A percentile compares a stretch with the other conserved stretches of the same genome.
Evolutionary conservation across 2,888 invertebrate species (phyloP).

Genomic region (Bombylius discolor): DNA sequence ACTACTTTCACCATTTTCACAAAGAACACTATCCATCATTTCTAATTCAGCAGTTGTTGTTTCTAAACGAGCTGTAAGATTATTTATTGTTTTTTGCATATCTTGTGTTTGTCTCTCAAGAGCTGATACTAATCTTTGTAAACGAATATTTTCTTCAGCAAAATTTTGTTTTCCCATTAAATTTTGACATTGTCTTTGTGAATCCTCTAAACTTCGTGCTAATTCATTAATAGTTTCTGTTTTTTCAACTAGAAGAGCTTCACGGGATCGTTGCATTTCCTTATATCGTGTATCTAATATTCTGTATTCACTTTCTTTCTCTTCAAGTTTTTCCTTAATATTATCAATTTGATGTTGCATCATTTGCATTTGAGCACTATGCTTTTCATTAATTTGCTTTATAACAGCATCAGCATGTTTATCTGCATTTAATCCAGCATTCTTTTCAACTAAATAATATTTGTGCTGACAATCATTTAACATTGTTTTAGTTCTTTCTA

Average conservation of each 20-base stretch:
- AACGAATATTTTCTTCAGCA: slow-evolving; percentile 25
- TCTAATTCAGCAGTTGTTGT: slow-evolving; percentile 30
- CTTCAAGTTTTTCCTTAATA: slow-evolving; percentile 33
- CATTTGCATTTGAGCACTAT: slow-evolving; percentile 37
- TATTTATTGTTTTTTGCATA: slow-evolving; percentile 28
- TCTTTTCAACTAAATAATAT: slow-evolving; percentile 32
- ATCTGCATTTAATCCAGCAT: slow-evolving; percentile 26
- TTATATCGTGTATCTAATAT: slow-evolving; percentile 41
- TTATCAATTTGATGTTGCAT: slow-evolving; percentile 39
- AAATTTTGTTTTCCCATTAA: slow-evolving; percentile 25
- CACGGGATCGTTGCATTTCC: slow-evolving; percentile 46
- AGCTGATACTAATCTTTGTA: slow-evolving; percentile 24
- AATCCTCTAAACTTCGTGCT: slow-evolving; percentile 45
- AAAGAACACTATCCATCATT: slow-evolving; percentile 29
- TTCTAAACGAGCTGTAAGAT: slow-evolving; percentile 25
- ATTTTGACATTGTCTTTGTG: slow-evolving; percentile 41
- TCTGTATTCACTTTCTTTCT: slow-evolving; percentile 41
- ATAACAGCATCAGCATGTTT: slow-evolving; percentile 29
- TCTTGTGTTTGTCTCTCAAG: slow-evolving; percentile 26
- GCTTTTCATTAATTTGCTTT: slow-evolving; percentile 39
- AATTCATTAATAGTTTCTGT: slow-evolving; percentile 48
- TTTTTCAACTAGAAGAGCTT: slow-evolving; percentile 48
- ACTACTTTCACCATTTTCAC: slow-evolving; percentile 22
- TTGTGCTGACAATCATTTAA: slow-evolving; percentile 39
- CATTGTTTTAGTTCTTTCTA: slow-evolving; percentile 41